phyloP scores from a whole-genome alignment of 2,888 invertebrate species.

The Torymus auratus region DNA sequence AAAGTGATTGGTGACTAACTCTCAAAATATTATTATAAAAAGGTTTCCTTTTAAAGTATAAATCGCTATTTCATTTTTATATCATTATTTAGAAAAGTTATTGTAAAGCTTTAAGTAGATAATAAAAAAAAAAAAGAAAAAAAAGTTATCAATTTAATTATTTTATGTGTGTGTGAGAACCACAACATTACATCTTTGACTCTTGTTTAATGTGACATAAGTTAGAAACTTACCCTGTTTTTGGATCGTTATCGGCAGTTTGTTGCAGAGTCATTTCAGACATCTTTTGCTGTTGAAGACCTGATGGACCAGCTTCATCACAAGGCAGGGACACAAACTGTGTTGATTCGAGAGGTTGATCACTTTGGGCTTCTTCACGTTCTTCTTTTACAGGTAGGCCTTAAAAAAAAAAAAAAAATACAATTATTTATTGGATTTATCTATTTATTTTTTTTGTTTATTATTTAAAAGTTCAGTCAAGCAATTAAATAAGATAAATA shows the following conservation, averaged over 20 bases:
- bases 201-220: constrained; percentile 59
- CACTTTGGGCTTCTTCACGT: constrained; percentile 71
- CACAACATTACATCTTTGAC: constrained; percentile 75
- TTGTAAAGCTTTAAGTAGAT: not conserved
- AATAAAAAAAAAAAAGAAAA: not conserved
- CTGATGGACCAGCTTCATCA: constrained; percentile 76
- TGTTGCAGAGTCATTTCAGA: constrained; percentile 72
- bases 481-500: not conserved
- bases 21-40: constrained; percentile 37
- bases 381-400: constrained; percentile 75
- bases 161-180: constrained; percentile 67
- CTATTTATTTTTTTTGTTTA: not conserved
- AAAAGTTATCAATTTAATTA: not conserved
- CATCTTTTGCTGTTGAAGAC: constrained; percentile 75
- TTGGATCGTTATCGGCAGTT: constrained; percentile 71
- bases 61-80: constrained; percentile 1
- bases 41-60: not conserved
- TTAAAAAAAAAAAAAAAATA: constrained; percentile 54
- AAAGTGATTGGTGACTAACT: constrained; percentile 62
- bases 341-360: constrained; percentile 71
- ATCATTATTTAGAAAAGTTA: constrained; percentile 4
- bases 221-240: constrained; percentile 75
- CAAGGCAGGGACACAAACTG: constrained; percentile 74
- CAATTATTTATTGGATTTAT: not conserved
- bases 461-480: constrained; percentile 1